Conservation (phyloP, 1,140 invertebrate species). For the Drosophila hydei region DNA sequence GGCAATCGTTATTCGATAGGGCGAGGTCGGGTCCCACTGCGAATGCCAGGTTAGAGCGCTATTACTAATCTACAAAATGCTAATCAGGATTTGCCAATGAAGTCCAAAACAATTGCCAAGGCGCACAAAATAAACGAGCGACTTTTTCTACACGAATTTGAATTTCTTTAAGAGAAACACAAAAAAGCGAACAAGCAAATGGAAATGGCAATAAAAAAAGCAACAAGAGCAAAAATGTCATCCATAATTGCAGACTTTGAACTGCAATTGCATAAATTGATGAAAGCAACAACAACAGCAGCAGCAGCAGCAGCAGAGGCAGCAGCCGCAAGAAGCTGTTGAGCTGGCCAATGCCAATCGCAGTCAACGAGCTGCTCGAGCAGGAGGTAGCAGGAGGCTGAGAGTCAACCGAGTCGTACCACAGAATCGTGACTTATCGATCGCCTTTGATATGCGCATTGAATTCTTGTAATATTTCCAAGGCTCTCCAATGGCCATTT, state of each 20-base stretch:
- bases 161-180: slow-evolving; percentile 28
- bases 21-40: not conserved
- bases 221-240: slow-evolving; percentile 73
- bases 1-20: not conserved
- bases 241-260: slow-evolving; percentile 73
- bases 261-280: slow-evolving; percentile 80
- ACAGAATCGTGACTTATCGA: slow-evolving; percentile 78
- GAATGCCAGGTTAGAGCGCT: slow-evolving; percentile 10
- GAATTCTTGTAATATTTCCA: slow-evolving; percentile 78
- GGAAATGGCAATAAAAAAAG: slow-evolving; percentile 28
- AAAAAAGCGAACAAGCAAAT: slow-evolving; percentile 9
- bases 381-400: slow-evolving; percentile 4
- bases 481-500: slow-evolving; percentile 11
- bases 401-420: slow-evolving; percentile 45
- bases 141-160: slow-evolving; percentile 64
- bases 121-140: slow-evolving; percentile 44
- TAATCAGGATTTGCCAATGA: slow-evolving; percentile 37
- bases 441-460: slow-evolving; percentile 79
- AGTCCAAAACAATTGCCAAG: slow-evolving; percentile 34
- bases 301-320: not conserved
- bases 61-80: slow-evolving; percentile 47
- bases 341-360: slow-evolving; percentile 5
- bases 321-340: slow-evolving; percentile 1
- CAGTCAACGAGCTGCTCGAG: slow-evolving; percentile 1
- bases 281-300: slow-evolving; percentile 53